These are phyloP conservation scores for Aphelocoma californica DNA, from an alignment of 2,797 vertebrate genomes.

Conservation along the genomic window DNA sequence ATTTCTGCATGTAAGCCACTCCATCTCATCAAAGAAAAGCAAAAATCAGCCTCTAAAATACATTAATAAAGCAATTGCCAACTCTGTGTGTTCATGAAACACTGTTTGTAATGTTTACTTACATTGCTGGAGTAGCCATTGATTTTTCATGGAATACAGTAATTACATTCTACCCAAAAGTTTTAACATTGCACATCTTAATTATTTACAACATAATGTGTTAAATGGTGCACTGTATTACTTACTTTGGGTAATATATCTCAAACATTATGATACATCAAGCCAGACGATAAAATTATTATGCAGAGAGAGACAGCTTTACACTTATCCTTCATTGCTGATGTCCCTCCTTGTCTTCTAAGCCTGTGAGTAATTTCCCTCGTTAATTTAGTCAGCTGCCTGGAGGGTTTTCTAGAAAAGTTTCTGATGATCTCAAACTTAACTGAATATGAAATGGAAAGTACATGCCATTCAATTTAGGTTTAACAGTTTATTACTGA, in stretches of 20 bases:
- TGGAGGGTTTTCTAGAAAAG: slow-evolving; percentile 31
- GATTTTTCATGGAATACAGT: slow-evolving; percentile 6
- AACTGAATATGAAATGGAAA: background rate
- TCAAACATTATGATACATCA: slow-evolving; percentile 14
- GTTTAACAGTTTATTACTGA: background rate
- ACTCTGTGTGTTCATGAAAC: background rate
- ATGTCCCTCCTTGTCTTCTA: slow-evolving; percentile 18
- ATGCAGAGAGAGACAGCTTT: slow-evolving; percentile 33
- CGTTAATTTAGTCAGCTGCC: slow-evolving; percentile 30
- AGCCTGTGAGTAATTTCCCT: background rate
- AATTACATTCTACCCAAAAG: slow-evolving; percentile 34
- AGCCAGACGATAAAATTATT: slow-evolving; percentile 40
- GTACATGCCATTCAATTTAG: background rate
- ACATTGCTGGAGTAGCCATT: background rate
- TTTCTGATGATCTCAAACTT: slow-evolving; percentile 11
- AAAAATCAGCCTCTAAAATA: background rate
- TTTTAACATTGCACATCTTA: slow-evolving; percentile 24
- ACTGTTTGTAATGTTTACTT: background rate
- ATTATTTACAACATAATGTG: slow-evolving; percentile 50
- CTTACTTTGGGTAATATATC: slow-evolving; percentile 28
- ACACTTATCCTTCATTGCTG: slow-evolving; percentile 35
- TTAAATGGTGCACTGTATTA: slow-evolving; percentile 13
- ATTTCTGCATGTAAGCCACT: background rate
- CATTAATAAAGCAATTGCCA: background rate
- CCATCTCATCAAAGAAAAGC: background rate